phyloP scores from a whole-genome alignment of 2,113 vertebrate species.

The Dicentrarchus labrax region DNA sequence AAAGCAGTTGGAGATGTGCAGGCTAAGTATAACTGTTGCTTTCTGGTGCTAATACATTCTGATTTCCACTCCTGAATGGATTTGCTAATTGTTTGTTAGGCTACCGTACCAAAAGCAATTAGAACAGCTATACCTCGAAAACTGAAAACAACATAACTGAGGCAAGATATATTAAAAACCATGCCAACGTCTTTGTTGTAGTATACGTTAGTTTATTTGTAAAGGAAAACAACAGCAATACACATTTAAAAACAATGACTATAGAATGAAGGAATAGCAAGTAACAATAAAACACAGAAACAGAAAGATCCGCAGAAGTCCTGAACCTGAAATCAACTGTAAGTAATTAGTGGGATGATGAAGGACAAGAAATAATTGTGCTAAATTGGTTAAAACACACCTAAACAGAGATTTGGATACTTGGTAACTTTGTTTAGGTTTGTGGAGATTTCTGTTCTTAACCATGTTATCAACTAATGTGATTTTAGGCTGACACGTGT shows the following conservation, averaged over 20 bases:
- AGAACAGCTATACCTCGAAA: not conserved
- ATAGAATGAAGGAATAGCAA: not conserved
- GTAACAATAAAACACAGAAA: not conserved
- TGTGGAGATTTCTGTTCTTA: not conserved
- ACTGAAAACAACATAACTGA: not conserved
- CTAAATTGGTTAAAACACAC: not conserved
- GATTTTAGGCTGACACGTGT: not conserved
- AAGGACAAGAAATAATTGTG: not conserved
- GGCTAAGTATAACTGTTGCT: not conserved
- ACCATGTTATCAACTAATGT: not conserved
- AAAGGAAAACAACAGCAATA: not conserved
- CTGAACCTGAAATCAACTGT: not conserved
- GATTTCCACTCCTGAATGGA: not conserved
- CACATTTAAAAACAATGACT: not conserved
- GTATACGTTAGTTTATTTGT: not conserved
- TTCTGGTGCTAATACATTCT: not conserved
- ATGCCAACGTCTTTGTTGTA: not conserved
- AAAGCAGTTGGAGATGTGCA: not conserved
- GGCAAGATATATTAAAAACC: not conserved
- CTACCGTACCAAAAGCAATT: slow-evolving; percentile 16
- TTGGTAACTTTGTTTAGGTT: not conserved
- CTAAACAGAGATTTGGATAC: not conserved
- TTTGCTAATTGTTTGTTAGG: slow-evolving; percentile 3
- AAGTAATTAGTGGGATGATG: not conserved
- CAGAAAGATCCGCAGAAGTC: not conserved